phyloP scores from a whole-genome alignment of 2,888 invertebrate genomes.

The Agriopis aurantiaria region DNA sequence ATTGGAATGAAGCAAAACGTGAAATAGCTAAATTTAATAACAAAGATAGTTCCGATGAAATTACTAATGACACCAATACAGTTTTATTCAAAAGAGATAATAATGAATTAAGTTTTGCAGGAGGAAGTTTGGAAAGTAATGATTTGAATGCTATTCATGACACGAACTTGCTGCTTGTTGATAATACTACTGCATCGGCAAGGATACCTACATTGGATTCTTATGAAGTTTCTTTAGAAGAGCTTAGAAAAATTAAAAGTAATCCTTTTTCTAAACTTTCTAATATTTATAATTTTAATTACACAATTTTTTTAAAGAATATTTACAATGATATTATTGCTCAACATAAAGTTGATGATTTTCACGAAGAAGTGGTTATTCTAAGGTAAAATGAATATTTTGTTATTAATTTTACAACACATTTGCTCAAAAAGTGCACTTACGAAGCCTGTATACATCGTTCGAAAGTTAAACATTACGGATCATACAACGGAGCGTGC shows the following conservation, averaged over 20 bases:
- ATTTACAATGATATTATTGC: background rate
- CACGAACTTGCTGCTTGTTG: conserved; percentile 42
- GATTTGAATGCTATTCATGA: conserved; percentile 38
- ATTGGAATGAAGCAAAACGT: background rate
- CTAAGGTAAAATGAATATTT: conserved; percentile 41
- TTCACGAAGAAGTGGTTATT: conserved; percentile 40
- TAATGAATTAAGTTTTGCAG: conserved; percentile 26
- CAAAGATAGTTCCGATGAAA: background rate
- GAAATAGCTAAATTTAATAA: background rate
- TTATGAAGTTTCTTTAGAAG: conserved; percentile 34
- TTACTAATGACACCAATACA: background rate
- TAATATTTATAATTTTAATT: conserved; percentile 3
- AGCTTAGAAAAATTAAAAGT: background rate
- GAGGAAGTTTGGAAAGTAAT: conserved; percentile 47
- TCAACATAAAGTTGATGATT: background rate
- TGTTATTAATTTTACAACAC: too few species aligned
- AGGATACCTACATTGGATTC: conserved; percentile 22
- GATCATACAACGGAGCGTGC: too few species aligned
- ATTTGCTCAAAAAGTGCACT: too few species aligned
- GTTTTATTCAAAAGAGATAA: background rate
- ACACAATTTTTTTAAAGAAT: background rate
- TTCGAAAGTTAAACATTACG: too few species aligned
- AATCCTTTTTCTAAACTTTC: background rate
- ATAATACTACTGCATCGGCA: conserved; percentile 32
- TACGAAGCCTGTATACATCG: too few species aligned